These are phyloP conservation scores for Nomada ferruginata DNA, from an alignment of 2,888 invertebrate genomes.

Conservation along the genomic window DNA sequence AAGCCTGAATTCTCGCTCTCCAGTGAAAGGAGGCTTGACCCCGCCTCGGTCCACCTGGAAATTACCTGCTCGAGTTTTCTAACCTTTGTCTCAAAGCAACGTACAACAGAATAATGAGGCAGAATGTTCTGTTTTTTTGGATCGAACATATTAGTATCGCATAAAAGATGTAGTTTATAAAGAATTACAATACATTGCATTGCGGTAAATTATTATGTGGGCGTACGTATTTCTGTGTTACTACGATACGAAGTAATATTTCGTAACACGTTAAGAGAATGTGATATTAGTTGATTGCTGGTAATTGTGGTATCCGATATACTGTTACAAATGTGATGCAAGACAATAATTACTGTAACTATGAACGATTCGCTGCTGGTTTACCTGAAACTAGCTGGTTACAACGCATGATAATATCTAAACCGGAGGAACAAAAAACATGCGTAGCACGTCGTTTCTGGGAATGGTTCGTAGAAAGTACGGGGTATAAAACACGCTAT, in stretches of 20 bases:
- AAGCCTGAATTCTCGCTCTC: slow-evolving; percentile 60
- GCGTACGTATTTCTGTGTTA: too few species aligned
- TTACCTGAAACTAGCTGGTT: slow-evolving; percentile 23
- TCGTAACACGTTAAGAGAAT: too few species aligned
- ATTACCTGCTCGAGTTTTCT: slow-evolving; percentile 60
- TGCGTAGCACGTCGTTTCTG: slow-evolving; percentile 41
- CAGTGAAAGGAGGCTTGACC: slow-evolving; percentile 52
- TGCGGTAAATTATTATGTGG: too few species aligned
- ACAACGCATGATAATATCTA: slow-evolving; percentile 25
- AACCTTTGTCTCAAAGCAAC: slow-evolving; percentile 49
- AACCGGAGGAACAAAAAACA: slow-evolving; percentile 24
- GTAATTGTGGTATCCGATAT: neutral
- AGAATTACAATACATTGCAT: too few species aligned
- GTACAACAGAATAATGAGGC: too few species aligned
- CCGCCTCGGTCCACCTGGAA: slow-evolving; percentile 58
- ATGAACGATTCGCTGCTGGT: slow-evolving; percentile 24
- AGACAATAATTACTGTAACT: neutral
- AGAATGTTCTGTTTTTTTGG: neutral
- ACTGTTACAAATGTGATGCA: neutral
- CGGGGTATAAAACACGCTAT: slow-evolving; percentile 14
- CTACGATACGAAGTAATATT: neutral
- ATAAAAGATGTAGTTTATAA: too few species aligned
- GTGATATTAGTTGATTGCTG: neutral
- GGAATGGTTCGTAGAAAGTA: slow-evolving; percentile 37
- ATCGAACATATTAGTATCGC: neutral